These are phyloP conservation scores for Trachelus troglodyta DNA, from an alignment of 2,888 invertebrate species.

Conservation along the genomic window DNA sequence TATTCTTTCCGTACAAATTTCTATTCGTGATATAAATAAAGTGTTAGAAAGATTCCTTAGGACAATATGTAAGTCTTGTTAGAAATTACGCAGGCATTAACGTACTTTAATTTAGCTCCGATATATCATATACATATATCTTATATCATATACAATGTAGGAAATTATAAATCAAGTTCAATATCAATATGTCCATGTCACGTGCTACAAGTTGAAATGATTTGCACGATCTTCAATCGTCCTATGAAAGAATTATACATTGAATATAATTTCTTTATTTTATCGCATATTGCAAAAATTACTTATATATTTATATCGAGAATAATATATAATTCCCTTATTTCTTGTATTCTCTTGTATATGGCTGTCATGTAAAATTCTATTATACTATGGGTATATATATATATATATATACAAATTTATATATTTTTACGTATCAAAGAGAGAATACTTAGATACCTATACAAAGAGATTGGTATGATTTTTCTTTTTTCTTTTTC, in stretches of 20 bases:
- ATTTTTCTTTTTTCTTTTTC: background rate
- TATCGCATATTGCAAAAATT: background rate
- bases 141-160: background rate
- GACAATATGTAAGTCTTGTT: background rate
- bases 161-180: background rate
- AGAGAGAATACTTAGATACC: background rate
- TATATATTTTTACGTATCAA: background rate
- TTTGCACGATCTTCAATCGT: background rate
- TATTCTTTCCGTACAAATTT: constrained; percentile 17
- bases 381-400: background rate
- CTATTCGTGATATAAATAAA: background rate
- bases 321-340: background rate
- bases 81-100: background rate
- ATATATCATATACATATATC: background rate
- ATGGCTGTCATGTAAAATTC: background rate
- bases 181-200: background rate
- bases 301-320: background rate
- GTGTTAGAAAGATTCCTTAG: background rate
- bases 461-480: background rate
- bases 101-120: background rate
- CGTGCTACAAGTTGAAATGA: background rate
- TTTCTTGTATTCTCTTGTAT: background rate
- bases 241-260: background rate
- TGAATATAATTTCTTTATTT: background rate
- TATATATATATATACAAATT: background rate